These are phyloP conservation scores for Coelogynopora nodosa DNA, from an alignment of 2,888 invertebrate genomes.

Conservation along the genomic window DNA sequence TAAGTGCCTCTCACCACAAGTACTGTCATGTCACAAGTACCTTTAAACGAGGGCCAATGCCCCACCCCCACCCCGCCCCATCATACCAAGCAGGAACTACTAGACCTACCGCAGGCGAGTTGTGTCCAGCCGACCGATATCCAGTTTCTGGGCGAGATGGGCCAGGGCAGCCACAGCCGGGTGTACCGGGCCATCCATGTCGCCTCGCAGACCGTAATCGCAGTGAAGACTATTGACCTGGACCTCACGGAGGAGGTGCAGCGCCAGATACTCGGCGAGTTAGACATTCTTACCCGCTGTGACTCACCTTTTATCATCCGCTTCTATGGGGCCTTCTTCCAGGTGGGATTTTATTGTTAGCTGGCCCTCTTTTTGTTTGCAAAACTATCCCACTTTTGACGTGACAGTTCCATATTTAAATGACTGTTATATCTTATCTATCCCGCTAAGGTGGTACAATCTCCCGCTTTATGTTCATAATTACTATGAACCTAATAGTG, in stretches of 20 bases:
- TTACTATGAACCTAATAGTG: no score
- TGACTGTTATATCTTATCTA: no score
- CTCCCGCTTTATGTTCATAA: no score
- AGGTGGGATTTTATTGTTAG: no score
- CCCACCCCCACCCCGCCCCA: background rate
- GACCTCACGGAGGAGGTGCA: constrained; percentile 12
- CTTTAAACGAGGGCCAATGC: background rate
- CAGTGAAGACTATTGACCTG: constrained; percentile 21
- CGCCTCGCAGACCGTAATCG: constrained; percentile 24
- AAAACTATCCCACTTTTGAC: no score
- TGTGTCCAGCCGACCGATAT: background rate
- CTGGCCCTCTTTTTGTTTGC: no score
- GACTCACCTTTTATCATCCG: constrained; percentile 23
- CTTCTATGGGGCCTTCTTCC: constrained; percentile 37
- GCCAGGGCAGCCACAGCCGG: background rate
- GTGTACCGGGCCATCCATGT: constrained; percentile 3
- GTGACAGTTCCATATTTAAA: no score
- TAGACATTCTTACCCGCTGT: background rate
- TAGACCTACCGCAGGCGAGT: background rate
- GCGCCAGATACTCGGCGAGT: constrained; percentile 10
- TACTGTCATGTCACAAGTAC: no score
- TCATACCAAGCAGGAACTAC: no score
- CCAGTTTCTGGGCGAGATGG: constrained; percentile 28
- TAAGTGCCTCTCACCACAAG: no score
- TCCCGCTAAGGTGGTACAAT: no score